Evolutionary conservation across 1,140 invertebrate genomes (phyloP), one percentile per base, ranked within the genome.

Genomic region (Drosophila ogumai): DNA sequence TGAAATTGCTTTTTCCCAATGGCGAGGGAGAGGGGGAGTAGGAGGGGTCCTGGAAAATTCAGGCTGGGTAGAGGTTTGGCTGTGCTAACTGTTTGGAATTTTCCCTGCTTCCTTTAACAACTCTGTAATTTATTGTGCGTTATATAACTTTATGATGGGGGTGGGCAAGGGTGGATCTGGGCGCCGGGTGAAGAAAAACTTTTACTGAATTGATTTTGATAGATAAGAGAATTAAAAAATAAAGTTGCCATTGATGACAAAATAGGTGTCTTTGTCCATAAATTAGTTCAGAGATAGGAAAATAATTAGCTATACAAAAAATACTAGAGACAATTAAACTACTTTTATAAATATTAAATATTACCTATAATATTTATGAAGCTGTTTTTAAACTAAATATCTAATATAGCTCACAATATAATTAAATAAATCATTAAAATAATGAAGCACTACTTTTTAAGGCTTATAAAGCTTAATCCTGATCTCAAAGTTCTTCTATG

Each of bases 71-170:
- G 56, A n/a, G 65, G 55, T 36, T 46, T 52, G 34, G 17, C 75
- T 57, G 15, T 50, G 67, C 56, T 75, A 81, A 86, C 74, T 85
- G 82, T 66, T 79, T 60, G 71, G 66, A 79, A 69, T 76, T 41
- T 50, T 32, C 36, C 36, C 58, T 17, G 32, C 41, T 61, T 73
- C 72, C 80, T 74, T 80, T 88, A 80, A 90, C 60, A 87, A 82
- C 87, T 88, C 64, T 90, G 77, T 88, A 90, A 88, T 88, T 88
- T 88, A 88, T 88, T 84, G 84, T 90, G 84, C 85, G 85, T 88
- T 88, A 84, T 72, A 88, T 77, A 88, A 88, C 85, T 88, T 88
- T 88, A 88, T 88, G 72, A 84, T 90, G 59, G 79, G 79, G 64
- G 60, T 40, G 58, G 56, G 49, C 46, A n/a, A 36, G 73, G 77